phyloP scores from a whole-genome alignment of 2,888 invertebrate genomes.

The Adelphocoris suturalis region DNA sequence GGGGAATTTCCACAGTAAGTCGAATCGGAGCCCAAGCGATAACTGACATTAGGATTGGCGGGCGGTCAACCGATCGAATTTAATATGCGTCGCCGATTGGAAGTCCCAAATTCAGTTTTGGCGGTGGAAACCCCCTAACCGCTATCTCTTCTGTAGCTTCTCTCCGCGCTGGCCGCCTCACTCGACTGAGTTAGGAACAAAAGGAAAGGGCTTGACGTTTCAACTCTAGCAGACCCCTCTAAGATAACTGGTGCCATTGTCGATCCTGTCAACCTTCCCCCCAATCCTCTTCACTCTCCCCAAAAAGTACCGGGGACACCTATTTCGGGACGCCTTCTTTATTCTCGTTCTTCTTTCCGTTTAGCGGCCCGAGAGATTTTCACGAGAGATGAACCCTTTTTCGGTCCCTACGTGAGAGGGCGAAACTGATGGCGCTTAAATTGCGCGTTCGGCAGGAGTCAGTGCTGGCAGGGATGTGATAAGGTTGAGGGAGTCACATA shows the following conservation, averaged over 20 bases:
- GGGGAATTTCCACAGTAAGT: too few relatives aligned
- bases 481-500: background rate
- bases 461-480: background rate
- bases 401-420: background rate
- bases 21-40: background rate
- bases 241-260: constrained; percentile 66
- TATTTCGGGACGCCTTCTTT: constrained; percentile 56
- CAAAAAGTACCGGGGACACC: background rate
- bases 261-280: constrained; percentile 65
- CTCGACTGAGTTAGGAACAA: constrained; percentile 59
- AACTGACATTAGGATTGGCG: background rate
- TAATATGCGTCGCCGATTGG: constrained; percentile 36
- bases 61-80: constrained; percentile 13
- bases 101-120: constrained; percentile 53
- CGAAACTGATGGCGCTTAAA: background rate
- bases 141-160: constrained; percentile 44
- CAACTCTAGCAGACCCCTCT: constrained; percentile 50
- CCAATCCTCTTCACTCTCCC: background rate
- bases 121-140: constrained; percentile 38
- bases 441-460: background rate
- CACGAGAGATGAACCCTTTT: constrained; percentile 36
- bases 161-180: background rate
- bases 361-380: background rate
- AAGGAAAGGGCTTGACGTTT: constrained; percentile 58
- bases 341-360: constrained; percentile 8